These are phyloP conservation scores for Paratilapia polleni DNA, from an alignment of 2,113 vertebrate species.

Conservation along the genomic window DNA sequence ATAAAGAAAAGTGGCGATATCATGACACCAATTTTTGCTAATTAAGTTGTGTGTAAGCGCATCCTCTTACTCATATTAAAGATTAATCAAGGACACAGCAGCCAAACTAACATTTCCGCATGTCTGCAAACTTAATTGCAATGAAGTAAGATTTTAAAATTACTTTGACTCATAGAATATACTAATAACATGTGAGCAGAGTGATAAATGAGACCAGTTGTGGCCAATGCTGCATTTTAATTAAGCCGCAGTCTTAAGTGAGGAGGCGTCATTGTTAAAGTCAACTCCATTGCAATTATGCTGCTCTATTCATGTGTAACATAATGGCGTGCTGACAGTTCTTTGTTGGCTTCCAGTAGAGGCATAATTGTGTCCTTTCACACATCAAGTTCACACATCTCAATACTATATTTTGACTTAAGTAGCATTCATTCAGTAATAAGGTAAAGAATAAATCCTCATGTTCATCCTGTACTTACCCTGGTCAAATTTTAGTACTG, in stretches of 20 bases:
- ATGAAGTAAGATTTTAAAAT: slow-evolving; percentile 49
- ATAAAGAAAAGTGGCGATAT: background rate
- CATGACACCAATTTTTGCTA: slow-evolving; percentile 16
- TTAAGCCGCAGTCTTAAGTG: slow-evolving; percentile 75
- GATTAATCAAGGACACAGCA: slow-evolving; percentile 53
- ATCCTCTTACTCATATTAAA: slow-evolving; percentile 45
- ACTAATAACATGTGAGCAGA: slow-evolving; percentile 64
- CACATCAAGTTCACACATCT: slow-evolving; percentile 66
- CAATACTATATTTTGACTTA: slow-evolving; percentile 55
- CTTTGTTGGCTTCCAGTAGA: slow-evolving; percentile 74
- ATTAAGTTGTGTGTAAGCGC: slow-evolving; percentile 33
- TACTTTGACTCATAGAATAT: slow-evolving; percentile 56
- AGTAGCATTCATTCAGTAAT: slow-evolving; percentile 15
- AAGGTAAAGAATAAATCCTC: slow-evolving; percentile 16
- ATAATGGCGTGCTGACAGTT: slow-evolving; percentile 76
- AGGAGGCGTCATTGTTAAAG: slow-evolving; percentile 72
- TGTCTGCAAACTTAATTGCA: slow-evolving; percentile 57
- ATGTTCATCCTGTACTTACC: background rate
- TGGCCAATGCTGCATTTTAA: slow-evolving; percentile 74
- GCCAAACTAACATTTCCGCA: slow-evolving; percentile 48
- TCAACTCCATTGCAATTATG: slow-evolving; percentile 78
- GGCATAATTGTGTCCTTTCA: slow-evolving; percentile 74
- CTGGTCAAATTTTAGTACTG: background rate
- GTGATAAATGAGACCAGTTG: slow-evolving; percentile 75
- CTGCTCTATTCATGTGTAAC: slow-evolving; percentile 75